These are phyloP conservation scores for Nemopilema nomurai DNA, from an alignment of 30 jellyfish, hydroid and myxozoan genomes.

Conservation along the genomic window DNA sequence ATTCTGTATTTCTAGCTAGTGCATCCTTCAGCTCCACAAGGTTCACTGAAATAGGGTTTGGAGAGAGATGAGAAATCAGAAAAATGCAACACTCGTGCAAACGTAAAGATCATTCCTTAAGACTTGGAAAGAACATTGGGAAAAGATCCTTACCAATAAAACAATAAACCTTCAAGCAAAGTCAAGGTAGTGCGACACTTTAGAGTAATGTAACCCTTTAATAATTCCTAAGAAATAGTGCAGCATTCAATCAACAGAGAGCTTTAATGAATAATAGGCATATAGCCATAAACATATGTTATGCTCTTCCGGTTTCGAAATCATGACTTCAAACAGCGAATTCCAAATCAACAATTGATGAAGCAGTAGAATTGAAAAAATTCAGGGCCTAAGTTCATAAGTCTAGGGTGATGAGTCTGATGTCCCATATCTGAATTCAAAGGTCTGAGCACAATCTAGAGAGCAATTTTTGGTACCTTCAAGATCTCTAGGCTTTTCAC, in stretches of 20 bases:
- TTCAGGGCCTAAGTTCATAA: not conserved
- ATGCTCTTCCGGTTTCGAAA: no score
- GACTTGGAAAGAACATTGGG: not conserved
- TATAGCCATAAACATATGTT: no score
- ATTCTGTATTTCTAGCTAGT: not conserved
- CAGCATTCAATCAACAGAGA: no score
- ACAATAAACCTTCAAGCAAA: no score
- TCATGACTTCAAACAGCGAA: no score
- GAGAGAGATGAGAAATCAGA: not conserved
- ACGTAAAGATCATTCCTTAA: not conserved
- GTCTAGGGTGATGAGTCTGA: not conserved
- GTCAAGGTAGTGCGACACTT: no score
- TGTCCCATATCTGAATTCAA: not conserved
- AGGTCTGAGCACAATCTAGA: not conserved
- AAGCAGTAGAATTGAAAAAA: no score
- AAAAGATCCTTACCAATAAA: no score
- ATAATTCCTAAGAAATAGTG: no score
- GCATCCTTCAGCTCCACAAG: not conserved
- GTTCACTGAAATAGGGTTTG: slow-evolving; percentile 1
- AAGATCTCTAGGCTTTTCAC: not conserved
- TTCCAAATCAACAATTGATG: no score
- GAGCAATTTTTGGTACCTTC: not conserved
- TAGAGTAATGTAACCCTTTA: no score
- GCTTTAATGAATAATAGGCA: no score
- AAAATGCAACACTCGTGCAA: not conserved